Conservation (phyloP, 2,888 invertebrate species). For the Steinernema carpocapsae region DNA sequence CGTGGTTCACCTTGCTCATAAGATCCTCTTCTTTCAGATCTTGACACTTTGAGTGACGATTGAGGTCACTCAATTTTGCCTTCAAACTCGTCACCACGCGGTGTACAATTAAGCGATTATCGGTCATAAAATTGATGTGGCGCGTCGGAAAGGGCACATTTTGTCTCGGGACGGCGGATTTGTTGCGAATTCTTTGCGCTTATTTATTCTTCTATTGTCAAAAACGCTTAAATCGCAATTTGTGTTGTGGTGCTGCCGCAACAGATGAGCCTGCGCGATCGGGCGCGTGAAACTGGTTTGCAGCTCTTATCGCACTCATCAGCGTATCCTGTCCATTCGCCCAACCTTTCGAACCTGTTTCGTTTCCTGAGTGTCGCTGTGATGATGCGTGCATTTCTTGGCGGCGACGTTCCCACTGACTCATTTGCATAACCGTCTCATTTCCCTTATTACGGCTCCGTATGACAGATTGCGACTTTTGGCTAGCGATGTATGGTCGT, state of each 20-base stretch:
- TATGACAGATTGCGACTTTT: neutral
- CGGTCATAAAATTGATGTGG: neutral
- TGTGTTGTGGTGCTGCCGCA: neutral
- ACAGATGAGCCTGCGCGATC: constrained; percentile 2
- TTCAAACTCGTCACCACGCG: no score
- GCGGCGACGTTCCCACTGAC: neutral
- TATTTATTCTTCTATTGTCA: neutral
- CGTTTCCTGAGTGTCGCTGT: neutral
- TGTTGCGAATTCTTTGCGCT: constrained; percentile 2
- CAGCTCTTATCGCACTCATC: neutral
- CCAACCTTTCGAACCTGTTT: constrained; percentile 33
- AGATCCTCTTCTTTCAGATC: neutral
- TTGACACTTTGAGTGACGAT: neutral
- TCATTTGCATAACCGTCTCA: constrained; percentile 24
- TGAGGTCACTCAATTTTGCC: neutral
- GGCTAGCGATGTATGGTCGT: neutral
- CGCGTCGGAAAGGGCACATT: no score
- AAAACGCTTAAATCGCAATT: constrained; percentile 21
- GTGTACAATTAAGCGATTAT: neutral
- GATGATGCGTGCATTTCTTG: constrained; percentile 10
- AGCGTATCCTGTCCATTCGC: constrained; percentile 30
- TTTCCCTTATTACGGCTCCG: neutral
- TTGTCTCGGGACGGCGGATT: neutral
- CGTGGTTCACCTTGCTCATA: neutral
- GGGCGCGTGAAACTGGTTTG: constrained; percentile 12